Conservation (phyloP, 2,888 invertebrate species). For the Xanthorhoe spadicearia region DNA sequence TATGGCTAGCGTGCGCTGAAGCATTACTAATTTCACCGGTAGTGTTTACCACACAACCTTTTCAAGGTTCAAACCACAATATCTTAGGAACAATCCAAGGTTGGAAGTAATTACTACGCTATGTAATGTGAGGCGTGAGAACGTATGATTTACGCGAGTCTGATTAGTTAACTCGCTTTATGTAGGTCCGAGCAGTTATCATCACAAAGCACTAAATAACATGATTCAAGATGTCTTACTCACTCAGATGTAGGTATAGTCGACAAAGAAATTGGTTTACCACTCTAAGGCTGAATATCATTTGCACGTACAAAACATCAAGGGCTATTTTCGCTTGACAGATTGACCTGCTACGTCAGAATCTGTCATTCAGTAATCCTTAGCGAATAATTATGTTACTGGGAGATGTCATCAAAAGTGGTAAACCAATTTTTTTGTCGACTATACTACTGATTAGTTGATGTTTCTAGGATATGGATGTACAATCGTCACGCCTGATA, state of each 20-base stretch:
- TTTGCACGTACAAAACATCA: too few species aligned
- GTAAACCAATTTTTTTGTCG: too few species aligned
- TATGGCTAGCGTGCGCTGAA: too few species aligned
- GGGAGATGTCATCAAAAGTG: too few species aligned
- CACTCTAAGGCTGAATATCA: too few species aligned
- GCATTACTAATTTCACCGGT: too few species aligned
- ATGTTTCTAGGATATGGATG: slow-evolving; percentile 89
- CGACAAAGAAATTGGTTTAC: too few species aligned
- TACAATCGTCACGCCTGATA: slow-evolving; percentile 98
- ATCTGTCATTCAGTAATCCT: too few species aligned
- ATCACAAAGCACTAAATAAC: slow-evolving; percentile 3
- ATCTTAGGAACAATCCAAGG: not conserved
- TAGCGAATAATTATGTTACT: too few species aligned
- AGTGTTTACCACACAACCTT: too few species aligned
- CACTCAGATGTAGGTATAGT: not conserved
- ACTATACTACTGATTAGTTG: not conserved
- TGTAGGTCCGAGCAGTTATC: not conserved
- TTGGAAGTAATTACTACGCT: not conserved
- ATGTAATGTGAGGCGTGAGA: not conserved
- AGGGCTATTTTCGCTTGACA: too few species aligned
- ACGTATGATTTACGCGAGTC: not conserved
- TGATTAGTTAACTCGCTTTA: not conserved
- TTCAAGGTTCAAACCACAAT: not conserved
- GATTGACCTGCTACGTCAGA: too few species aligned
- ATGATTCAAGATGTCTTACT: not conserved